Base-by-base conservation (phyloP, 2,113 vertebrate genomes). In the Ovibos moschatus region DNA sequence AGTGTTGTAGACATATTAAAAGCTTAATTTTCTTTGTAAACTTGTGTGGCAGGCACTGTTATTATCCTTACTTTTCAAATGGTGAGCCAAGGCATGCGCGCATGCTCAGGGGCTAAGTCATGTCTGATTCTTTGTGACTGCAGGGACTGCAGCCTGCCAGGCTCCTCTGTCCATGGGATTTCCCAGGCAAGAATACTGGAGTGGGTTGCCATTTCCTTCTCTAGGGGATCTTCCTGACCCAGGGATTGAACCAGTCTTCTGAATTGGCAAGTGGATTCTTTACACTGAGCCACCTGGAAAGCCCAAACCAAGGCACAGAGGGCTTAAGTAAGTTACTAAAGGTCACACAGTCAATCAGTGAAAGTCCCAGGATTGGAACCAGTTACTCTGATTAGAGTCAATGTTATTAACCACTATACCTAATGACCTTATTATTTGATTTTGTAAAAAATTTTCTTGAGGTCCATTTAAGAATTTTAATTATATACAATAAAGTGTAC, bases 301-400 rank as follows among this genome's bases (percentile, higher is more conserved):
- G 67, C 19, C 67, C 36, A 74, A 40, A 74, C 21, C 67, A 62
- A 81, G n/a, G 21, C 64, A 91, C 8, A 15, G 60, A 19, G 7
- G 19, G 47, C 17, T 76, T 76, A 95, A 67, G 11, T 51, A n/a
- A 82, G 1, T 87, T 23, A 23, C 23, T 43, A 50, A 60, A 30
- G 23, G 17, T 23, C n/a, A 86, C 43, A 87, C 5, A 50, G 27
- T 17, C 30, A 64, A 1, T 8, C 47, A 89, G n/a, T 25, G 3
- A 92, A 89, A 86, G 33, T 28, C n/a, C 23, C 43, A 25, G 23
- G n/a, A 87, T 91, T 76, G 79, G 81, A 92, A 71, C 25, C n/a
- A 81, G 50, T 47, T 40, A 43, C 1, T 64, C 6, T 83, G 87
- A 58, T 1, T 7, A 28, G 4, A 43, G 47, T 25, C 60, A 89